Conservation (phyloP, 2,888 invertebrate species). For the Perizoma flavofasciatum region DNA sequence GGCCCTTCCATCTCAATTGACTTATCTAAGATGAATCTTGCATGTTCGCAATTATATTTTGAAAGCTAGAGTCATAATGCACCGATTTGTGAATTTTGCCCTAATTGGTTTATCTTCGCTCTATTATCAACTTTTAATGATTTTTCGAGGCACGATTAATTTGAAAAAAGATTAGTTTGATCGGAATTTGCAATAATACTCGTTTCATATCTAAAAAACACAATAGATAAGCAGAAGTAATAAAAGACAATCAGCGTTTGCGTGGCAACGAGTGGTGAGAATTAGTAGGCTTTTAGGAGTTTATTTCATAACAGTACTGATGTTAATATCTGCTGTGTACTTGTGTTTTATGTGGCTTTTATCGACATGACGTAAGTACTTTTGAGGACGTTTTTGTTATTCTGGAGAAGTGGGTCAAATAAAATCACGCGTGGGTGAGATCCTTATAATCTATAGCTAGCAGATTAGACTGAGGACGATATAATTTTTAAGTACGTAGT, state of each 20-base stretch:
- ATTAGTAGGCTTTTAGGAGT: constrained; percentile 17
- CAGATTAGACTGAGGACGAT: no score
- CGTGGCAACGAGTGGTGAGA: constrained; percentile 19
- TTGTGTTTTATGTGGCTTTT: constrained; percentile 18
- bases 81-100: no score
- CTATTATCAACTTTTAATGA: no score
- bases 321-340: constrained; percentile 15
- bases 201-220: constrained; percentile 16
- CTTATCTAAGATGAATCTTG: no score
- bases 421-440: neutral
- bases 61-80: no score
- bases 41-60: no score
- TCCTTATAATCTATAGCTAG: no score
- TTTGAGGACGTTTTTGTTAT: constrained; percentile 16
- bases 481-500: no score
- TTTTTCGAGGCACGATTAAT: no score
- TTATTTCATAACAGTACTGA: constrained; percentile 16
- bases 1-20: no score
- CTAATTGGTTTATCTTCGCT: no score
- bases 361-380: constrained; percentile 20
- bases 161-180: constrained; percentile 11
- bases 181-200: constrained; percentile 19
- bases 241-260: constrained; percentile 19
- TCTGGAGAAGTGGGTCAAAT: constrained; percentile 14
- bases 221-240: constrained; percentile 17